Percentiles rank a stretch among this genome's conserved stretches.
Conservation (phyloP, 2,113 vertebrate genomes). For the Anarrhichthys ocellatus region DNA sequence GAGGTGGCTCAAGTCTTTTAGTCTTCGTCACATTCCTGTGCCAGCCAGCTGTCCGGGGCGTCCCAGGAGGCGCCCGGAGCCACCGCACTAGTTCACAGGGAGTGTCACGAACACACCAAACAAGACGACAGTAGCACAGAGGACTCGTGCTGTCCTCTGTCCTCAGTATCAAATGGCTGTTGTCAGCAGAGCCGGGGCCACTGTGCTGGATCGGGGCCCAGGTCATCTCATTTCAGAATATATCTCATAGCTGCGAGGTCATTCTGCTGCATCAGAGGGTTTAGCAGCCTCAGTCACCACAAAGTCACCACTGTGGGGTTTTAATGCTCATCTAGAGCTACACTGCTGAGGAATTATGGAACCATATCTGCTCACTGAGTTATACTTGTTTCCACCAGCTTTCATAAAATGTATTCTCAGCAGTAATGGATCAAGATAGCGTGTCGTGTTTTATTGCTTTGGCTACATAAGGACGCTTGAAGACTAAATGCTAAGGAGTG, state of each 20-base stretch:
- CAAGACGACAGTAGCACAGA: conserved; percentile 28
- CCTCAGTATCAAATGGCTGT: conserved; percentile 57
- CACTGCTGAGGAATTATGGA: conserved; percentile 4
- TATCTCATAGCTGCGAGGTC: conserved; percentile 51
- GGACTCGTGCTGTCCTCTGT: conserved; percentile 45
- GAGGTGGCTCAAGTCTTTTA: conserved; percentile 39
- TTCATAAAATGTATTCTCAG: not conserved
- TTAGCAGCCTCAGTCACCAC: conserved; percentile 23
- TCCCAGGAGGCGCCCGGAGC: conserved; percentile 60
- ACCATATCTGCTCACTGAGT: not conserved
- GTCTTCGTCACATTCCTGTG: conserved; percentile 48
- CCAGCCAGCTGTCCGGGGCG: conserved; percentile 62
- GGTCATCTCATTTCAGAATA: conserved; percentile 43
- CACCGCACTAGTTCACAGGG: conserved; percentile 54
- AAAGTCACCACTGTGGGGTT: conserved; percentile 34
- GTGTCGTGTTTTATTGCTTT: not conserved
- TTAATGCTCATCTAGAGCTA: conserved; percentile 28
- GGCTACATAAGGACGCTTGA: not conserved
- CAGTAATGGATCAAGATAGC: not conserved
- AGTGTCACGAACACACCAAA: conserved; percentile 24
- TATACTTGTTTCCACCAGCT: not conserved
- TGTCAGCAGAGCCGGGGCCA: conserved; percentile 61
- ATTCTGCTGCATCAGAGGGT: conserved; percentile 29
- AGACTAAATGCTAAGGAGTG: no score
- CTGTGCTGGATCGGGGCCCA: conserved; percentile 53